Base-by-base conservation (phyloP, 2,113 vertebrate species). In the Sialia sialis region DNA sequence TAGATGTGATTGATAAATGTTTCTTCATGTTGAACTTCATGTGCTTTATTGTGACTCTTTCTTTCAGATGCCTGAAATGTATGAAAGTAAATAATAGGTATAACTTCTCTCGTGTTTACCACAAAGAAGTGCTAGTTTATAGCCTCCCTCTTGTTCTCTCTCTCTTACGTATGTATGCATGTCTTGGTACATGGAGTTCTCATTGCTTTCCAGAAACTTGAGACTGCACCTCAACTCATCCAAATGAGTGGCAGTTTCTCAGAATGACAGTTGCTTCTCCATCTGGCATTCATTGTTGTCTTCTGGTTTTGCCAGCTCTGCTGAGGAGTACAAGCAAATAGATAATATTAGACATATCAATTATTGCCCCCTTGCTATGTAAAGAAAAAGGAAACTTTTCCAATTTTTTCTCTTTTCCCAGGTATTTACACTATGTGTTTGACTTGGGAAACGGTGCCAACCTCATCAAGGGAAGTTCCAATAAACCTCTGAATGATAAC, bases 391-490 rank as follows among this genome's bases (percentile, higher is more conserved):
- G 83, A 87, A 94, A 95, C 74, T 95, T 83, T 89, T 95, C 82
- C 62, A 94, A 22, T 90, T 81, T 93, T 94, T 89, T 75, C 51
- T 95, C 68, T 87, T 82, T 62, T 88, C 29, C 64, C 91, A 99
- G 99, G 79, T 99, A 99, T 96, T 98, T 99, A 82, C 99, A 99
- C 92, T 99, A 99, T 30, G 98, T 99, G 39, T 99, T 99, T 89
- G 99, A 99, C 90, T 98, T 99, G 98, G 99, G 99, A 70, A 99
- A 99, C 7, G 99, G 99, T 96, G 99, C 99, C 68, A 99, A 99
- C 94, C 98, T 99, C 90, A 99, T 99, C 97, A 99, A 99, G 97
- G 99, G 99, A 85, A 99, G 99, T 97, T 99, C 99, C 64, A 99
- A 99, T 94, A 99, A 99, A 94, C 98, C 99, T 48, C 98, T 99